A percentile compares a stretch with the other conserved stretches of the same genome.
Conservation (phyloP, 2,113 vertebrate species). For the Gadus macrocephalus region DNA sequence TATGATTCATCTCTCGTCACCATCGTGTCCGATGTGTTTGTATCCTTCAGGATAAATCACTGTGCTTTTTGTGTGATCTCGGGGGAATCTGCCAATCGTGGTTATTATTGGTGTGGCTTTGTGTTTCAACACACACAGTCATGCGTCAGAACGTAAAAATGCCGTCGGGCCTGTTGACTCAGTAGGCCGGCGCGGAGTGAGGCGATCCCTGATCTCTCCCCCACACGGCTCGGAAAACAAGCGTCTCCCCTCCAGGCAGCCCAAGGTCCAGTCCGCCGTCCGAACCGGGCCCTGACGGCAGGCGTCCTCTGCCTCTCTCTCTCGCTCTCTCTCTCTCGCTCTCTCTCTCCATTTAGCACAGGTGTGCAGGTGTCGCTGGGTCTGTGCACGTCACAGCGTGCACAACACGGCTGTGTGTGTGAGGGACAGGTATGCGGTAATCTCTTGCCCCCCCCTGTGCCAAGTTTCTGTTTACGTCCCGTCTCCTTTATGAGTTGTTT, state of each 20-base stretch:
- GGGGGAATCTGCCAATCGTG: too few species aligned
- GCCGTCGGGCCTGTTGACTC: neutral
- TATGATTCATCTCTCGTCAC: too few species aligned
- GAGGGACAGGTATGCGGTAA: constrained; percentile 57
- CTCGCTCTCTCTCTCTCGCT: too few species aligned
- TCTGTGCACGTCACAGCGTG: neutral
- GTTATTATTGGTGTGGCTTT: neutral
- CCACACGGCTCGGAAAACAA: too few species aligned
- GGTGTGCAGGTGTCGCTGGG: constrained; percentile 35
- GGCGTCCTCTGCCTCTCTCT: too few species aligned
- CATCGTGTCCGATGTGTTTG: neutral
- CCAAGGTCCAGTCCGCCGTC: neutral
- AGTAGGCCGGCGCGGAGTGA: neutral
- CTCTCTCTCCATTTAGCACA: neutral
- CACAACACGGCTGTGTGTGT: neutral
- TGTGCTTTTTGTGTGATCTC: neutral
- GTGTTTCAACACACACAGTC: constrained; percentile 10
- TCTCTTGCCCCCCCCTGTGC: constrained; percentile 48
- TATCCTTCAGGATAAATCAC: constrained; percentile 25
- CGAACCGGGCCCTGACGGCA: too few species aligned
- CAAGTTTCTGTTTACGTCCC: constrained; percentile 76
- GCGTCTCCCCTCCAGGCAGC: neutral
- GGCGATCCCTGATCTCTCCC: too few species aligned
- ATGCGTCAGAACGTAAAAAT: constrained; percentile 26
- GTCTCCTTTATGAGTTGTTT: constrained; percentile 56